phyloP scores from a whole-genome alignment of 1,140 invertebrate genomes.

The Achatina immaculata region DNA sequence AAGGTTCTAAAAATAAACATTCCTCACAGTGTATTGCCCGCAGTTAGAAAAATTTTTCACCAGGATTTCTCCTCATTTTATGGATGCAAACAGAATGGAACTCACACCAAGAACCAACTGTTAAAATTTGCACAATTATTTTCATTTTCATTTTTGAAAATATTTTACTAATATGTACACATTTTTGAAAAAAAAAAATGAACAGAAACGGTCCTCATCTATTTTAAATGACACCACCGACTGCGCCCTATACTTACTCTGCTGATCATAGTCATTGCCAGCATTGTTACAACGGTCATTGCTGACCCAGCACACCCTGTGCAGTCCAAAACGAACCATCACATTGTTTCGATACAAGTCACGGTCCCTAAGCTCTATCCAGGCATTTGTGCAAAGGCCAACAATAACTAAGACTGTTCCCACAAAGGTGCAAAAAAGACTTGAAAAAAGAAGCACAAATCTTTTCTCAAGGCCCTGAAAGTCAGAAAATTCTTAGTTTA shows the following conservation, averaged over 20 bases:
- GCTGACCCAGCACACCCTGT: conserved; percentile 18
- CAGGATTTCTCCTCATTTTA: too few relatives aligned
- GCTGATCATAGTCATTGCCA: conserved; percentile 16
- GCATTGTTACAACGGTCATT: conserved; percentile 18
- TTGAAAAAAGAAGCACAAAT: not conserved
- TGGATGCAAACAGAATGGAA: too few relatives aligned
- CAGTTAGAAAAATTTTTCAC: too few relatives aligned
- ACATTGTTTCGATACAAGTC: conserved; percentile 19
- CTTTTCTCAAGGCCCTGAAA: conserved; percentile 1
- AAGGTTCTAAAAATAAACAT: too few relatives aligned
- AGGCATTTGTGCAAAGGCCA: conserved; percentile 30
- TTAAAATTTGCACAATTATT: too few relatives aligned
- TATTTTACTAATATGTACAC: too few relatives aligned
- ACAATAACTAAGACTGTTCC: conserved; percentile 15
- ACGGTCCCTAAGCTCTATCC: conserved; percentile 26
- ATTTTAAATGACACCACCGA: too few relatives aligned
- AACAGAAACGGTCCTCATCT: too few relatives aligned
- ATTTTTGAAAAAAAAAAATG: too few relatives aligned
- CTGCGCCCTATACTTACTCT: conserved; percentile 24
- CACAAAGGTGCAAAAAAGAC: not conserved
- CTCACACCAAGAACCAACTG: too few relatives aligned
- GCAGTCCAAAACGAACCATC: conserved; percentile 20
- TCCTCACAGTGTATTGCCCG: too few relatives aligned
- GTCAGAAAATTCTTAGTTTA: not conserved
- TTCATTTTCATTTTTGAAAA: too few relatives aligned